These are phyloP conservation scores for Ornithorhynchus anatinus DNA, from an alignment of 2,113 vertebrate species.

Conservation along the genomic window DNA sequence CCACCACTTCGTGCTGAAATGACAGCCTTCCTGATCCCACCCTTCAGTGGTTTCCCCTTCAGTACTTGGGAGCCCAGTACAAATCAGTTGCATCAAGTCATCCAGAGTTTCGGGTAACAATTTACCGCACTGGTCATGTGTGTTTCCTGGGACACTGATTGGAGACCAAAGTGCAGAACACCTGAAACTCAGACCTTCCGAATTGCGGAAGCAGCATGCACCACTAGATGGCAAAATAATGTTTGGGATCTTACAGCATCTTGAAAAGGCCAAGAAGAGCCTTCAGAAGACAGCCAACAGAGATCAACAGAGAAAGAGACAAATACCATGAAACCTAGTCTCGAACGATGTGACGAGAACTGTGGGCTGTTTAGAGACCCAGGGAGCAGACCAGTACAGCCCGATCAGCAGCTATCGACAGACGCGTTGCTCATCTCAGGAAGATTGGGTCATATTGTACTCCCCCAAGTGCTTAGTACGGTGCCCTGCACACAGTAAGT, in stretches of 20 bases:
- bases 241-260: slow-evolving; percentile 27
- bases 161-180: neutral
- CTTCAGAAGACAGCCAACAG: neutral
- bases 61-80: neutral
- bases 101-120: neutral
- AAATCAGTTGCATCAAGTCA: neutral
- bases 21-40: too few relatives aligned
- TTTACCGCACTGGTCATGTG: neutral
- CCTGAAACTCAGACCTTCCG: fast-evolving
- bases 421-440: too few relatives aligned
- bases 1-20: neutral
- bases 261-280: neutral
- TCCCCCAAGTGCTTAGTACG: too few relatives aligned
- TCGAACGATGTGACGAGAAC: too few relatives aligned
- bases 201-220: neutral
- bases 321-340: too few relatives aligned
- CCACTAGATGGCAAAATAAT: slow-evolving; percentile 71
- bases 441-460: too few relatives aligned
- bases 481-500: too few relatives aligned
- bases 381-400: too few relatives aligned
- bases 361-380: too few relatives aligned
- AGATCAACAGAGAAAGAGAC: neutral
- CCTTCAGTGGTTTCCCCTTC: neutral
- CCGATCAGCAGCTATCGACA: too few relatives aligned
- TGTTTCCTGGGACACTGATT: fast-evolving